Evolutionary conservation across 53 echinoderm and acorn worm genomes (phyloP), one percentile per base, ranked within the genome.

Genomic region (Antedon mediterranea): DNA sequence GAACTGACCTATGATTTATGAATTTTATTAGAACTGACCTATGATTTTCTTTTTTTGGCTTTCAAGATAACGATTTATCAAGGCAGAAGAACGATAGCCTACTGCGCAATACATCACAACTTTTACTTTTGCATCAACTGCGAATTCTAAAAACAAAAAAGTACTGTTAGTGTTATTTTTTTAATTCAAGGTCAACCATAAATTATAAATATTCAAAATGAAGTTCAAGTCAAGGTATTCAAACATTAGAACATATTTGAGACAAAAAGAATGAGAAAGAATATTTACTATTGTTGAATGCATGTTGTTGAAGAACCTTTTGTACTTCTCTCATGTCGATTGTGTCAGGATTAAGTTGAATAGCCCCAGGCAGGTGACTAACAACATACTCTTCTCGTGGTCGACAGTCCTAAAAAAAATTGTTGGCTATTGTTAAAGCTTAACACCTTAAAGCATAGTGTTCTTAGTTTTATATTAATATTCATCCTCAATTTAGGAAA

Each of bases 31-130:
- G n/a, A 2, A 57, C 57, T 57, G 9, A 26, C 57, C 57, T 57
- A 57, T 57, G 23, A 57, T 13, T 57, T 18, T 57, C 57, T 57
- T 8, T 33, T 33, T 6, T 14, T 78, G 74, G 0, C 76, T 76
- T 72, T 84, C 81, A 28, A 74, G 73, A 14, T 90, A 32, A 73
- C 82, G 88, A 9, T 88, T 80, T 5, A 82, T 86, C 82, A 93
- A 31, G 27, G 42, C 73, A 9, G 90, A 93, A 28, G 93, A 90
- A 1, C 93, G 78, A 70, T 90, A 93, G 28, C 93, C 93, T 4
- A 93, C 83, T 5, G 93, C 86, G 76, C 93, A 93, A 78, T 93
- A 93, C 88, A 90, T 78, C 3, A 93, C 84, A 28, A 90, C 90
- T 4, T 71, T 76, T 34, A 81, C 81, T 18, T 76, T 73, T 33